A percentile compares a stretch with the other conserved stretches of the same genome.
Conservation (phyloP, 2,113 vertebrate genomes). For the Marmota monax region DNA sequence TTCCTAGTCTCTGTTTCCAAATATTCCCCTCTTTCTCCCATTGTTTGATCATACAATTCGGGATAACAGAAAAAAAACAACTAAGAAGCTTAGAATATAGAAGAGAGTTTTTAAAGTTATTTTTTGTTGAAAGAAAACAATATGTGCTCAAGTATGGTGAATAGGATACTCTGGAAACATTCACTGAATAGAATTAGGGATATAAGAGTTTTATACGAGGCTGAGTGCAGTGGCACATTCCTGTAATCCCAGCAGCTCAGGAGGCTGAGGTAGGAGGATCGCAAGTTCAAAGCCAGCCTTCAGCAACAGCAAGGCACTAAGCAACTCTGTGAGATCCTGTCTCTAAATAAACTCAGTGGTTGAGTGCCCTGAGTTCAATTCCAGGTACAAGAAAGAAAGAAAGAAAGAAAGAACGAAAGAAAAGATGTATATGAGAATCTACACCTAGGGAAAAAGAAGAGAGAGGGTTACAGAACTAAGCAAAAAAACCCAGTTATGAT, state of each 20-base stretch:
- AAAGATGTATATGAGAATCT: not conserved
- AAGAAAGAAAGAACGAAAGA: no score
- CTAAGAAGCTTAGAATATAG: not conserved
- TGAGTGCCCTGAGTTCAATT: no score
- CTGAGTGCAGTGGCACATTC: no score
- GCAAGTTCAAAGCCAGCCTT: no score
- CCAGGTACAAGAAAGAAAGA: no score
- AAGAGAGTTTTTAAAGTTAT: not conserved
- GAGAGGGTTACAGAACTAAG: not conserved
- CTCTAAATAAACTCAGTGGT: no score
- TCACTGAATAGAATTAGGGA: not conserved
- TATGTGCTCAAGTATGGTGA: not conserved
- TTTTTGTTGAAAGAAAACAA: not conserved
- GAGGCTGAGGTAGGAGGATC: no score
- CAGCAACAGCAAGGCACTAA: no score
- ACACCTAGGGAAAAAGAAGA: not conserved
- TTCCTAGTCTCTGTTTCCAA: rapidly evolving
- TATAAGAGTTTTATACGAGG: not conserved
- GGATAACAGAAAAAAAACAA: not conserved
- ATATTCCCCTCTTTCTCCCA: rapidly evolving
- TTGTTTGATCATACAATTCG: not conserved
- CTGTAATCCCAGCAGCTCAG: no score
- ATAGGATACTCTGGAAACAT: not conserved
- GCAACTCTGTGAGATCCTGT: no score
- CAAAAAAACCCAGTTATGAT: not conserved